phyloP scores from a whole-genome alignment of 2,888 invertebrate species.

The Pristionchus fissidentatus region DNA sequence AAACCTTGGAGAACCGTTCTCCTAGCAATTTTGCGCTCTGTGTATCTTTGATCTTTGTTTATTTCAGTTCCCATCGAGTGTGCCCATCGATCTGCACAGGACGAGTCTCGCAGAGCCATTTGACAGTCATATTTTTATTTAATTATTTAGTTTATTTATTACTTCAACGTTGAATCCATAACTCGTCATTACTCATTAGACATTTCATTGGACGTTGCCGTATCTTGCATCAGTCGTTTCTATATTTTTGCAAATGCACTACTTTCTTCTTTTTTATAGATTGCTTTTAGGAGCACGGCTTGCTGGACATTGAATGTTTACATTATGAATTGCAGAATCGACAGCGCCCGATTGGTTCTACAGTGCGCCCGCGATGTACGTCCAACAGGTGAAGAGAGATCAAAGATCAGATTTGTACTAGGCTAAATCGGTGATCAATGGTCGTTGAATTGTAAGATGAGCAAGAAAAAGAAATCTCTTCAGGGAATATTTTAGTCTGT shows the following conservation, averaged over 20 bases:
- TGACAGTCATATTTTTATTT: constrained; percentile 28
- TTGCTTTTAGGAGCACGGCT: no score
- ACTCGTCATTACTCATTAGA: no score
- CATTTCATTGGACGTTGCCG: no score
- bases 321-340: constrained; percentile 53
- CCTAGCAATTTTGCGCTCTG: no score
- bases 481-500: no score
- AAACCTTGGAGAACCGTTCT: no score
- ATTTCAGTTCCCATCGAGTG: constrained; percentile 31
- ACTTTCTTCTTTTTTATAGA: no score
- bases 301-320: neutral
- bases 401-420: neutral
- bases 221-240: no score
- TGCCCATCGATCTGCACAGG: constrained; percentile 62
- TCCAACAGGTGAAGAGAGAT: constrained; percentile 60
- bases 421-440: neutral
- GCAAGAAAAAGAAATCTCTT: no score
- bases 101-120: constrained; percentile 40
- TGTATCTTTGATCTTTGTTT: neutral
- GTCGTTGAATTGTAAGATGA: neutral
- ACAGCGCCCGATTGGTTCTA: constrained; percentile 67
- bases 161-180: no score
- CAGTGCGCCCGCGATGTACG: constrained; percentile 61
- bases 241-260: no score
- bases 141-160: no score